These are phyloP conservation scores for Leptopterna dolabrata DNA, from an alignment of 2,888 invertebrate species.

Conservation along the genomic window DNA sequence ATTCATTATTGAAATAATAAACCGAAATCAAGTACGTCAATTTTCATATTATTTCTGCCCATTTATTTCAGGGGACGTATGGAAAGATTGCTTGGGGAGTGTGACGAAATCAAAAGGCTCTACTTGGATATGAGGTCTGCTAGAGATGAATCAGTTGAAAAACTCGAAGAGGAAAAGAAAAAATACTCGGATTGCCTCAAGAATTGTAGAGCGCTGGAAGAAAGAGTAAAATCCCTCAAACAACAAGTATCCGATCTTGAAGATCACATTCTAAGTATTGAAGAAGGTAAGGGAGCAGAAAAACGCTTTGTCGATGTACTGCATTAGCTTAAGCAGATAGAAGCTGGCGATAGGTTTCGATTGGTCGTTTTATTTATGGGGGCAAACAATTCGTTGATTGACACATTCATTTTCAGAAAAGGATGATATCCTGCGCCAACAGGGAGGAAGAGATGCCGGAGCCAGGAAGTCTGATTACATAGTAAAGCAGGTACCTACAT, in stretches of 20 bases:
- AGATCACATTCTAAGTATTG: conserved; percentile 46
- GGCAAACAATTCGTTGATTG: too few species aligned
- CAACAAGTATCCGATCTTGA: conserved; percentile 52
- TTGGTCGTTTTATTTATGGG: too few species aligned
- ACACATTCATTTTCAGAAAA: background rate
- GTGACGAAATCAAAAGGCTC: conserved; percentile 60
- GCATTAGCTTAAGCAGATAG: too few species aligned
- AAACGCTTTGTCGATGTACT: background rate
- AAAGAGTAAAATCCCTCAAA: conserved; percentile 38
- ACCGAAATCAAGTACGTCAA: too few species aligned
- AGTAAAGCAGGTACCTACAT: conserved; percentile 24
- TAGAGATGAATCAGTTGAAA: conserved; percentile 53
- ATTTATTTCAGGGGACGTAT: background rate
- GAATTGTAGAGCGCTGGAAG: conserved; percentile 46
- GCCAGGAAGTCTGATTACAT: background rate
- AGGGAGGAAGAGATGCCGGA: background rate
- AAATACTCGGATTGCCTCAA: conserved; percentile 20
- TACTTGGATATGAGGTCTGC: conserved; percentile 59
- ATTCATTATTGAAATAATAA: too few species aligned
- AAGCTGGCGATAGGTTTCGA: too few species aligned
- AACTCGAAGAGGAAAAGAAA: conserved; percentile 49
- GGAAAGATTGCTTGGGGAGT: conserved; percentile 50
- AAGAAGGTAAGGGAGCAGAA: conserved; percentile 35
- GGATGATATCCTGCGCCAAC: background rate
- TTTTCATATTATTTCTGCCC: too few species aligned